Evolutionary conservation across 1,140 invertebrate genomes (phyloP).

Genomic region (Penaeus indicus): DNA sequence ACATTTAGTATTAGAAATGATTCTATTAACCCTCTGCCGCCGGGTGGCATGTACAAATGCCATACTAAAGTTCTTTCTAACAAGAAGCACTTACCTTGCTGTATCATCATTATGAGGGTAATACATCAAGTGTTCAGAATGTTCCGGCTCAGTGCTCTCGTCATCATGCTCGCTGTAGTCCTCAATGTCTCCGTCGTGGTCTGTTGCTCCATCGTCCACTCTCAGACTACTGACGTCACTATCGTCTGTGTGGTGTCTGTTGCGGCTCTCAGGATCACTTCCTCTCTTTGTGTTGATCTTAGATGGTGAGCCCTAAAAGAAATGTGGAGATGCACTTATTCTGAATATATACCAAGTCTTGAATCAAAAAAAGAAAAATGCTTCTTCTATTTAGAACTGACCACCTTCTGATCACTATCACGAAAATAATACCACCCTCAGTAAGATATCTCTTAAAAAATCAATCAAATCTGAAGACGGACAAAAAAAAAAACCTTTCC

Average conservation of each 20-base stretch:
- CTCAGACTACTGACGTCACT: constrained; percentile 65
- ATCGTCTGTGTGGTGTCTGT: constrained; percentile 76
- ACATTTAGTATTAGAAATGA: too few relatives aligned
- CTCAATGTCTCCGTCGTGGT: constrained; percentile 88
- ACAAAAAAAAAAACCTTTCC: too few relatives aligned
- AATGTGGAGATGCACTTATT: not conserved
- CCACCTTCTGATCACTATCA: too few relatives aligned
- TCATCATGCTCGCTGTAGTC: constrained; percentile 86
- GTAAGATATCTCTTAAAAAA: too few relatives aligned
- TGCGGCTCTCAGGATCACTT: constrained; percentile 31
- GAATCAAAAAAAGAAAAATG: too few relatives aligned
- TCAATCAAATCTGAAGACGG: too few relatives aligned
- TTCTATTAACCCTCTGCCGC: not conserved
- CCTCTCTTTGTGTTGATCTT: constrained; percentile 52
- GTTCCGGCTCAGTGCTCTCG: constrained; percentile 81
- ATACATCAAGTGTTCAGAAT: constrained; percentile 74
- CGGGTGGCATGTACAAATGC: too few relatives aligned
- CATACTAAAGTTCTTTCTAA: too few relatives aligned
- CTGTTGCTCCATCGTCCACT: constrained; percentile 76
- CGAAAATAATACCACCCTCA: too few relatives aligned
- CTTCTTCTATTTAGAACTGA: too few relatives aligned
- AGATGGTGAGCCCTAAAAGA: constrained; percentile 66
- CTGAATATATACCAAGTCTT: too few relatives aligned
- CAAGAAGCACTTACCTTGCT: constrained; percentile 66
- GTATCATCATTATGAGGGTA: constrained; percentile 76